Evolutionary conservation across 2,113 vertebrate genomes (phyloP).

Genomic region (Sylvilagus bachmani): DNA sequence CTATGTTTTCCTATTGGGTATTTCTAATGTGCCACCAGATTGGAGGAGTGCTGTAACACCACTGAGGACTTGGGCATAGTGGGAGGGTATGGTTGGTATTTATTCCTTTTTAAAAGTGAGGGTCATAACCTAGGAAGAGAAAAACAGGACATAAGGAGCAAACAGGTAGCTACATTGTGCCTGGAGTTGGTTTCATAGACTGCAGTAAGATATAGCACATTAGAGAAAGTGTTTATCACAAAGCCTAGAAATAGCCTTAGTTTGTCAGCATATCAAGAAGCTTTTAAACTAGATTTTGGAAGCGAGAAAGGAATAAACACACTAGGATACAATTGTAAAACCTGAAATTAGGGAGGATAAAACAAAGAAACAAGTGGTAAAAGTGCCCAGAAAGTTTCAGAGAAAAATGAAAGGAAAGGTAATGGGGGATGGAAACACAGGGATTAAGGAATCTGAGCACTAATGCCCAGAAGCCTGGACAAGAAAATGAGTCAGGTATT

Average conservation of each 20-base stretch:
- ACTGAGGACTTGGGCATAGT: neutral
- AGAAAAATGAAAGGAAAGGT: constrained; percentile 27
- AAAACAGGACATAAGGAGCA: neutral
- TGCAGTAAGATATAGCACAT: neutral
- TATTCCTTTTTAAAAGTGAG: constrained; percentile 11
- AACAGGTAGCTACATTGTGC: neutral
- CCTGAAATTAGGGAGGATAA: neutral
- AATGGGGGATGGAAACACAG: neutral
- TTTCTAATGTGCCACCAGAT: neutral
- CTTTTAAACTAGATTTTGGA: constrained; percentile 42
- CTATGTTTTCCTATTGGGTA: neutral
- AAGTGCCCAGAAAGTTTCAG: constrained; percentile 28
- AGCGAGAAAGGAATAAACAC: neutral
- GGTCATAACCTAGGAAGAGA: neutral
- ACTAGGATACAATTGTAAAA: constrained; percentile 1
- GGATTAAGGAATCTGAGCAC: neutral
- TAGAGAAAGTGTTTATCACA: constrained; percentile 25
- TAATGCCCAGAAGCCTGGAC: neutral
- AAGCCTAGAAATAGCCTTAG: constrained; percentile 28
- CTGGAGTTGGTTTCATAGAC: neutral
- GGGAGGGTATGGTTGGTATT: neutral
- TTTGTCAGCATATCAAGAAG: constrained; percentile 50
- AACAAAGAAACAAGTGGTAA: constrained; percentile 51
- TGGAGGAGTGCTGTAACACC: neutral
- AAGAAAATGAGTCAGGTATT: neutral